These are phyloP conservation scores for Propithecus coquereli DNA, from an alignment of 2,113 vertebrate species.

Conservation along the genomic window DNA sequence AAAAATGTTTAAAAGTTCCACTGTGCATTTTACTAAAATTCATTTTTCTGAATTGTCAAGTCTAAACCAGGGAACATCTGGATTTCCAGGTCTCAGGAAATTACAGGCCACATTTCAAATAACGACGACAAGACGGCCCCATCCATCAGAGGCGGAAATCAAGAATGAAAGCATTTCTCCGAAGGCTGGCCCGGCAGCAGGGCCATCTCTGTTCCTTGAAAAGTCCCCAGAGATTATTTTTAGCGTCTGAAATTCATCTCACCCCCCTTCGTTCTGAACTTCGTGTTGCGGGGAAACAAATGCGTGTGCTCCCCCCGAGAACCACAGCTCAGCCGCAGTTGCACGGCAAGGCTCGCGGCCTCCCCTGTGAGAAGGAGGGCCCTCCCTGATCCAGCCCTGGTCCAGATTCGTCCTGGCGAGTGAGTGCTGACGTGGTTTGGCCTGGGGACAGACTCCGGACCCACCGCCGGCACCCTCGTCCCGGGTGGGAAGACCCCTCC, in stretches of 20 bases:
- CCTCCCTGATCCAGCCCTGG: not conserved
- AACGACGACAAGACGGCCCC: conserved; percentile 58
- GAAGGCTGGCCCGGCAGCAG: conserved; percentile 28
- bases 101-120: conserved; percentile 73
- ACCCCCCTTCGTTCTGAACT: not conserved
- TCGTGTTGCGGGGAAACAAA: not conserved
- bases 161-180: conserved; percentile 18
- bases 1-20: no score
- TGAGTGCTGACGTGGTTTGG: fast-evolving
- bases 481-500: not conserved
- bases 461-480: fast-evolving
- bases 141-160: conserved; percentile 55
- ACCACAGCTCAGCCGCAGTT: not conserved
- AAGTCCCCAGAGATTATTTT: conserved; percentile 30
- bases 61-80: conserved; percentile 75
- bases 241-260: conserved; percentile 44
- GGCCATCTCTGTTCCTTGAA: not conserved
- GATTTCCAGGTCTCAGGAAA: conserved; percentile 79
- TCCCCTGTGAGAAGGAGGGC: not conserved
- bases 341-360: not conserved
- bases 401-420: not conserved
- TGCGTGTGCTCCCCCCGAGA: not conserved
- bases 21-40: not conserved
- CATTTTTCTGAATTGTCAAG: conserved; percentile 46
- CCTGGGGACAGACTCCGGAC: not conserved